Evolutionary conservation across 1,140 invertebrate species (phyloP), one percentile per base, ranked within the genome.

Genomic region (Macrobrachium rosenbergii): DNA sequence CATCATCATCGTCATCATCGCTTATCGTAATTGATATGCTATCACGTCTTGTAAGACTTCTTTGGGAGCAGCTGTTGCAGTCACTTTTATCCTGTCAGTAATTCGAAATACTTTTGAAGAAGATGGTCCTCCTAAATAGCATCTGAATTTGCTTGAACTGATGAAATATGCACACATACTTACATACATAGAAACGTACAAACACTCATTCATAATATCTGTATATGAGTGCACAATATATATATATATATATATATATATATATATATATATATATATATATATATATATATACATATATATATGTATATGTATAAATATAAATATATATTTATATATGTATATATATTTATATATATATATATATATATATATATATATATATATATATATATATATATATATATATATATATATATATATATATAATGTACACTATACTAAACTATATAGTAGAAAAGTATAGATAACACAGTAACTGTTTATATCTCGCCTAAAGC

Each of bases 171-270:
- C 37, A 67, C 67, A 69, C 21, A 69, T 45, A 81, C 28, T 69
- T 43, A 59, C n/a, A 82, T 67, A 43, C 16, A 76, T 37, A 52
- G 3, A 76, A 16, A 76, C 43, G 6, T 43, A 76, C 43, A 43
- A n/a, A 5, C 43, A 43, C 43, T 11, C 43, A 76, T n/a, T 3
- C 43, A 76, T 19, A 43, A 37, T 17, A 12, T 43, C 19, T 37
- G 5, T 76, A 52, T 52, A 52, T 17, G 28, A 5, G 28, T 76
- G 11, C 45, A 76, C 28, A 14, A 52, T 52, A 76, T 76, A 76
- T 76, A 52, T 76, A 52, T 45, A 76, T 76, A 76, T 76, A 76
- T 76, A 76, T 76, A 76, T 76, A 76, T 76, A 76, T 76, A 76
- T 76, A 52, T 76, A 43, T 76, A 43, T 69, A 69, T 69, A 69